Percentiles rank a stretch among this genome's conserved stretches.
phyloP scores from a whole-genome alignment of 2,888 invertebrate genomes.

The Lottia gigantea region DNA sequence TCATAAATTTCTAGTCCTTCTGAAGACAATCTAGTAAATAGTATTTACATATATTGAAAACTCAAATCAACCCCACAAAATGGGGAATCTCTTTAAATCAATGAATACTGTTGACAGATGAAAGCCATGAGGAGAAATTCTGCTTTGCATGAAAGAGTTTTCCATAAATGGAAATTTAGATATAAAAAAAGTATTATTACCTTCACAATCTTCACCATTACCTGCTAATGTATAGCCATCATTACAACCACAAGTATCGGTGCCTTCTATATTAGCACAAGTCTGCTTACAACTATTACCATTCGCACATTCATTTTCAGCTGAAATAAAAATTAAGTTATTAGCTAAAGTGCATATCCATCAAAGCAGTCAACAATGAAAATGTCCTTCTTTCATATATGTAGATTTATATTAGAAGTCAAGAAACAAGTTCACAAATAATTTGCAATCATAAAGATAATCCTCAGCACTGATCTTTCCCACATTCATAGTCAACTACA shows the following conservation, averaged over 20 bases:
- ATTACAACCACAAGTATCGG: conserved; percentile 22
- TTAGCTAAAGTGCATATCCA: not conserved
- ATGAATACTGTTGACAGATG: no score
- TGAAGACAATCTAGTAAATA: no score
- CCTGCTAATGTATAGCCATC: conserved; percentile 24
- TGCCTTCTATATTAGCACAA: conserved; percentile 4
- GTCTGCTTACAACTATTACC: conserved; percentile 15
- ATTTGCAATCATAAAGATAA: no score
- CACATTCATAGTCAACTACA: no score
- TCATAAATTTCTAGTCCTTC: no score
- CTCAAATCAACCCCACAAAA: no score
- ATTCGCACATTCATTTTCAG: not conserved
- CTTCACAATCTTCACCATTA: conserved; percentile 17
- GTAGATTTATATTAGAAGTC: no score
- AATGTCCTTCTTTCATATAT: no score
- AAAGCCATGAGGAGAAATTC: not conserved
- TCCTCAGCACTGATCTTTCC: no score
- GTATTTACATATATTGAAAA: no score
- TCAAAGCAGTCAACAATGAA: not conserved
- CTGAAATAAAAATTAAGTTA: not conserved
- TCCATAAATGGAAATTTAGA: not conserved
- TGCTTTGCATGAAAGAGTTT: no score
- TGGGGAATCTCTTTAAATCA: no score
- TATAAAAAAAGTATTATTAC: conserved; percentile 1
- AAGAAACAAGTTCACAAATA: not conserved